These are phyloP conservation scores for Pipistrellus pipistrellus DNA, from an alignment of 2,797 vertebrate genomes.

Conservation along the genomic window DNA sequence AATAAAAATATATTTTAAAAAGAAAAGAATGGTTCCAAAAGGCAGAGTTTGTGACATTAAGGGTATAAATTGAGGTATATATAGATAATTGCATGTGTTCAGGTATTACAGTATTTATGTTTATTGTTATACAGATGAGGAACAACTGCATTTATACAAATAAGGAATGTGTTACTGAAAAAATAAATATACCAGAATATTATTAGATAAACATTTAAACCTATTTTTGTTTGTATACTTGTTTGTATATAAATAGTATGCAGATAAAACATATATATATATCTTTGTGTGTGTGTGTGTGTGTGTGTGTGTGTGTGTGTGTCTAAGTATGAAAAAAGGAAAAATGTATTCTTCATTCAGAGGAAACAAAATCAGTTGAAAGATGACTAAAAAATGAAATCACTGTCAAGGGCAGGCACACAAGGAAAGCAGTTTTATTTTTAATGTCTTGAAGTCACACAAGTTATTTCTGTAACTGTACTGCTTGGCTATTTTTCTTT, in stretches of 20 bases:
- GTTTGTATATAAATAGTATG: not conserved
- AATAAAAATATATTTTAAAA: too few species aligned
- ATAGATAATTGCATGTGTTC: not conserved
- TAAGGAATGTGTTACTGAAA: not conserved
- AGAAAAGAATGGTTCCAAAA: not conserved
- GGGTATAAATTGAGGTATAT: not conserved
- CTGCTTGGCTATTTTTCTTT: constrained; percentile 63
- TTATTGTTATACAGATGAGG: not conserved
- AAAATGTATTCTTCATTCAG: constrained; percentile 57
- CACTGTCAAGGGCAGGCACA: constrained; percentile 60
- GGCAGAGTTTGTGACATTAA: not conserved
- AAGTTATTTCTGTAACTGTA: constrained; percentile 74
- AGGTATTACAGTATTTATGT: not conserved
- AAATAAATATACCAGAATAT: not conserved
- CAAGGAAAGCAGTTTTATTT: constrained; percentile 62
- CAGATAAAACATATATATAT: not conserved
- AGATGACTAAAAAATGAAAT: constrained; percentile 71
- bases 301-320: not conserved
- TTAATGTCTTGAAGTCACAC: constrained; percentile 76
- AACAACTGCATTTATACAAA: not conserved
- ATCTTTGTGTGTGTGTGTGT: not conserved
- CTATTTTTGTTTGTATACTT: not conserved
- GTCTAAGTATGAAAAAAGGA: not conserved
- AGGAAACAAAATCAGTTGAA: constrained; percentile 72
- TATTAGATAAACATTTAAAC: not conserved